Base-by-base conservation (phyloP, 2,888 invertebrate genomes). In the Chouioia cunea region DNA sequence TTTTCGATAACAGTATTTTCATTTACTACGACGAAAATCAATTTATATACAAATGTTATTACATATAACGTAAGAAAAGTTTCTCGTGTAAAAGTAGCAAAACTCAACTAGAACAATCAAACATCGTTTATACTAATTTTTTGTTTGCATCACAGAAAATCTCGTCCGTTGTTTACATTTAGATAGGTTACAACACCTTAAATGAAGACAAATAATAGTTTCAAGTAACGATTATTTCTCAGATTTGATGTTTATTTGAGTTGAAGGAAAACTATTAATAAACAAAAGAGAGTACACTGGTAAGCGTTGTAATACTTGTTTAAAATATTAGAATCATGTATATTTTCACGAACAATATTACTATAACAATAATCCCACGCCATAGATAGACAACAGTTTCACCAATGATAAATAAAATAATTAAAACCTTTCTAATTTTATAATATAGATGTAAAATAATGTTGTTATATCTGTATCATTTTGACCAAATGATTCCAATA, bases 11-110 rank as follows among this genome's bases (percentile, higher is more conserved):
- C 10, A 36, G 36, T 27, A n/a, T n/a, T n/a, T 59, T 60, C 6
- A 54, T 22, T 14, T 60, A 60, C 52, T 43, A 18, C 23, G 18
- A 22, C 36, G 16, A 47, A 47, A 50, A 67, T 43, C 23, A 12
- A n/a, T 59, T n/a, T n/a, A 44, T 60, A 50, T 47, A 67, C 47
- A 67, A 66, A n/a, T 23, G 43, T 47, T 23, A 22, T 16, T 46
- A 15, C n/a, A 22, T 20, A 53, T 6, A 50, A 63, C 22, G 22
- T 27, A 59, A 52, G 1, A 52, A 36, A 59, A 15, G 57, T 59
- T 47, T 47, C 52, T 52, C 58, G 36, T 59, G 48, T 62, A 68
- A 68, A 68, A 68, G 56, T 68, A 60, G 68, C 50, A 71, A 71
- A 60, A 66, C 54, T 50, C 16, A 62, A 57, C 20, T 22, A 27